Base-by-base conservation (phyloP, 2,888 invertebrate species). In the Melieria picta region DNA sequence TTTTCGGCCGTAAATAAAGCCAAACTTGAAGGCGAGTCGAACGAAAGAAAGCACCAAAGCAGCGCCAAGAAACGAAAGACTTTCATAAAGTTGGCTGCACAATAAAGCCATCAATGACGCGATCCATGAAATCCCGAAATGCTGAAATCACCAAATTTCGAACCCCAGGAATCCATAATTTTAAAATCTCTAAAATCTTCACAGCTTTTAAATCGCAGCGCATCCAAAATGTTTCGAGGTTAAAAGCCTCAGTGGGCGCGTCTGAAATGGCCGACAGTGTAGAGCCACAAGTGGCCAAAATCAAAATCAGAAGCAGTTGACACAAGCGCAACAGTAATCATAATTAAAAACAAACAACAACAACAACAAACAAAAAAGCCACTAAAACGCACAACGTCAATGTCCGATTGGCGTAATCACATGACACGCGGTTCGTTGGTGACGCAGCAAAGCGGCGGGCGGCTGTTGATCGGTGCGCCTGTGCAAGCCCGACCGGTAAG, bases 341-440 rank as follows among this genome's bases (percentile, higher is more conserved):
- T 68, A 50, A 45, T 66, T 66, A 30, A 30, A 30, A 30, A 2
- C 30, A 30, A 72, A 66, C 58, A 65, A 67, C 58, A 66, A 46
- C 72, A 61, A 45, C 48, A 60, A 65, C 66, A 50, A 61, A 65
- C 52, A 16, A 57, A 63, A 63, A 57, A 61, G 5, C 48, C 58
- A 67, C 16, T 30, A 63, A 58, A 71, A 61, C 45, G 64, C 69
- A 57, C 62, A 73, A 76, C 73, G 77, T 76, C 77, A 76, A 76
- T 76, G 76, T 69, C 74, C 77, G 77, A 76, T 77, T 76, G 75
- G 68, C 69, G 65, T 74, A 74, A 73, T 74, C 73, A 67, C 74
- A 65, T 63, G 46, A 72, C 67, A 52, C 30, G 46, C 47, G 11
- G n/a, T 30, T 7, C 11, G 58, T n/a, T 69, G 72, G 71, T 71